Evolutionary conservation across 2,888 invertebrate genomes (phyloP), one percentile per base, ranked within the genome.

Genomic region (Pristionchus entomophagus): DNA sequence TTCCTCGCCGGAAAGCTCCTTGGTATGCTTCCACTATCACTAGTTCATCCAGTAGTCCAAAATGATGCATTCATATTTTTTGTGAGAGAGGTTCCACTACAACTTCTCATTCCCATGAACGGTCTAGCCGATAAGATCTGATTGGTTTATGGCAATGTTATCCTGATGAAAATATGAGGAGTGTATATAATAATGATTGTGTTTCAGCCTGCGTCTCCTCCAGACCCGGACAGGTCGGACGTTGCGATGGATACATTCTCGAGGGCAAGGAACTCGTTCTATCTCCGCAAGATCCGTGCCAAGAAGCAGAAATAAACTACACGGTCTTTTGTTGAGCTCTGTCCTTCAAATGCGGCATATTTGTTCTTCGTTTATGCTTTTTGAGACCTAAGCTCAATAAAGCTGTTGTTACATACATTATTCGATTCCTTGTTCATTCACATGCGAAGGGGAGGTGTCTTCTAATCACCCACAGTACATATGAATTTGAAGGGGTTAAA

Each of bases 181-280:
- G 0, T n/a, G n/a, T n/a, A n/a, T n/a, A n/a, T n/a, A 35, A 32
- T 35, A 38, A 41, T 56, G n/a, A n/a, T 73, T 45, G 8, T 73
- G 12, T 51, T 96, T 49, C 95, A 98, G 99, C 99, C 89, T 98
- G 97, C 94, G 96, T 99, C 93, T 96, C 98, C 86, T 99, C 99
- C 93, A 96, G 99, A 93, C 99, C 99, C 80, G 99, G 99, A 90
- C 99, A 99, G 94, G 97, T 97, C 94, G 99, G 99, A 85, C 96
- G 99, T 92, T 96, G 97, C 90, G 99, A 99, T 94, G 99, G 99
- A 90, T 99, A 99, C 95, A 96, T 99, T 93, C 95, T 99, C 90
- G 99, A 99, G 95, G 99, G 99, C 93, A 99, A 98, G 95, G 99
- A 99, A 95, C 96, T 99, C 92, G 99, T 99, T 99, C 95, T 99